phyloP scores from a whole-genome alignment of 2,797 vertebrate genomes.

The Notamacropus eugenii region DNA sequence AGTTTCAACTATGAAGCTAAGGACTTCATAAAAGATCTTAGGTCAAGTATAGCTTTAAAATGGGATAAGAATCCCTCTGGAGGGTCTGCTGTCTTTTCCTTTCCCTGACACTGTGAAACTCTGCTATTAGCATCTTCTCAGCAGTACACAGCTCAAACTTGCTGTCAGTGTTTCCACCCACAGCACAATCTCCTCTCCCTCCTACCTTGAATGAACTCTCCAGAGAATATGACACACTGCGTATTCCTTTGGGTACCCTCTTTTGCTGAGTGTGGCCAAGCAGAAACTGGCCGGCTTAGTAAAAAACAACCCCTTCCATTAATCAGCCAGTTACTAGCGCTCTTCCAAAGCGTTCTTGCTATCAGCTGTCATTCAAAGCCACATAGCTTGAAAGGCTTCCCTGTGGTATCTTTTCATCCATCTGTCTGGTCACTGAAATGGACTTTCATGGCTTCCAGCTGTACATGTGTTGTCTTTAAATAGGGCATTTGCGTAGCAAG shows the following conservation, averaged over 20 bases:
- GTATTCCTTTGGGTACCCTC: slow-evolving; percentile 66
- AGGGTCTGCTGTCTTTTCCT: slow-evolving; percentile 69
- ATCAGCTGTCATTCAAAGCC: slow-evolving; percentile 64
- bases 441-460: slow-evolving; percentile 52
- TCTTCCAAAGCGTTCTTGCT: slow-evolving; percentile 66
- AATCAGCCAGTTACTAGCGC: slow-evolving; percentile 73
- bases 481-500: slow-evolving; percentile 45
- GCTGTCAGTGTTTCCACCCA: slow-evolving; percentile 76
- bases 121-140: slow-evolving; percentile 74
- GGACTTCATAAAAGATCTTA: slow-evolving; percentile 44
- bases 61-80: slow-evolving; percentile 61
- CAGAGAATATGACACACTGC: slow-evolving; percentile 64
- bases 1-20: not conserved
- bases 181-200: slow-evolving; percentile 73
- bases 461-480: slow-evolving; percentile 53
- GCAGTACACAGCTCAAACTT: slow-evolving; percentile 68
- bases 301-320: slow-evolving; percentile 69
- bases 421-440: slow-evolving; percentile 68
- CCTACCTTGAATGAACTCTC: slow-evolving; percentile 65
- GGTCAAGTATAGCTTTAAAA: slow-evolving; percentile 57
- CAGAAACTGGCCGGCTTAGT: slow-evolving; percentile 63
- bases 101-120: slow-evolving; percentile 69
- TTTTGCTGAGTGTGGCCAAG: slow-evolving; percentile 55
- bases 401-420: slow-evolving; percentile 67
- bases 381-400: slow-evolving; percentile 58